Evolutionary conservation across 2,797 vertebrate genomes (phyloP).

Genomic region (Poeciliopsis turneri): DNA sequence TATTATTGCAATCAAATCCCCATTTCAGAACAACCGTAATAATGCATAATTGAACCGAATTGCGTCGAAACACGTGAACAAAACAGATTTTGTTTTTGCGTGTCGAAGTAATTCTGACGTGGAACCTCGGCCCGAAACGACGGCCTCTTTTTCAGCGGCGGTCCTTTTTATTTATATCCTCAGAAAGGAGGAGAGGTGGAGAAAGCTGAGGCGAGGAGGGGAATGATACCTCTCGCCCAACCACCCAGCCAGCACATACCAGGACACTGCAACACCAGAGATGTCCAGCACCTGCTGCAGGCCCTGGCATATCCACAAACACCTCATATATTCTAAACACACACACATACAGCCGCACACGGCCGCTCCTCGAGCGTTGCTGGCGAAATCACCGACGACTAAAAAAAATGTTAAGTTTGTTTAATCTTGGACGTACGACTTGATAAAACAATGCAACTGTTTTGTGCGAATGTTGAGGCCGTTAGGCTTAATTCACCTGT

Average conservation of each 20-base stretch:
- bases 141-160: slow-evolving; percentile 33
- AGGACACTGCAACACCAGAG: slow-evolving; percentile 64
- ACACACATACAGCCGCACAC: slow-evolving; percentile 15
- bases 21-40: not conserved
- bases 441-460: not conserved
- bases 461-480: not conserved
- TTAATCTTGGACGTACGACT: not conserved
- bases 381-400: not conserved
- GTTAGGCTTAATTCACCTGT: not conserved
- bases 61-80: not conserved
- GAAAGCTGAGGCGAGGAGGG: slow-evolving; percentile 71
- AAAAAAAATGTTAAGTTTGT: not conserved
- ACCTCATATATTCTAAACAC: slow-evolving; percentile 63
- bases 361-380: slow-evolving; percentile 9
- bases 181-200: slow-evolving; percentile 62
- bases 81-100: not conserved
- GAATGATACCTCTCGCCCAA: slow-evolving; percentile 43
- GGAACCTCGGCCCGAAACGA: slow-evolving; percentile 15
- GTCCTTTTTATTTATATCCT: slow-evolving; percentile 79
- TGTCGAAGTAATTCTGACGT: slow-evolving; percentile 5
- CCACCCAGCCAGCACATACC: slow-evolving; percentile 57
- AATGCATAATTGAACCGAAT: not conserved
- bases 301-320: slow-evolving; percentile 66
- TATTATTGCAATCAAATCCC: not conserved
- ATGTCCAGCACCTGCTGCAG: slow-evolving; percentile 70